Percentiles rank a stretch among this genome's conserved stretches.
phyloP scores from a whole-genome alignment of 2,888 invertebrate genomes.

The Agrochola lychnidis region DNA sequence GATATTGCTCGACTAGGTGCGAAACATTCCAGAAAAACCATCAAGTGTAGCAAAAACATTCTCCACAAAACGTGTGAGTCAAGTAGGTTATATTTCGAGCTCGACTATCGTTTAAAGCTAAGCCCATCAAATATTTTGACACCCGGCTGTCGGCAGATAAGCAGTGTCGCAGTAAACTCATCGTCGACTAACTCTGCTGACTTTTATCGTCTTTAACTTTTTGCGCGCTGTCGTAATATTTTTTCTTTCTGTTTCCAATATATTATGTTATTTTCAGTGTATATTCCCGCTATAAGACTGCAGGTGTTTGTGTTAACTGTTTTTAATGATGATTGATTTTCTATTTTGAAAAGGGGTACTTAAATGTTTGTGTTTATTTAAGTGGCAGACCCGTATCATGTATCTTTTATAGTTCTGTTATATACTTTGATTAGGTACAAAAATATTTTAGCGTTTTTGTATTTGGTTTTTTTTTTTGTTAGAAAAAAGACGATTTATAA shows the following conservation, averaged over 20 bases:
- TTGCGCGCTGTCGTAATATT: slow-evolving; percentile 68
- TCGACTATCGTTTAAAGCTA: slow-evolving; percentile 53
- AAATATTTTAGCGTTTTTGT: neutral
- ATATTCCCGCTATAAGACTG: slow-evolving; percentile 51
- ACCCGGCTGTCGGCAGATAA: slow-evolving; percentile 76
- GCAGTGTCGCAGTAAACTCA: slow-evolving; percentile 72
- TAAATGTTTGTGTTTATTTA: slow-evolving; percentile 15
- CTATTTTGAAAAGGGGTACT: slow-evolving; percentile 25
- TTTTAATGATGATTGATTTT: slow-evolving; percentile 64
- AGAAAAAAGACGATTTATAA: too few relatives aligned
- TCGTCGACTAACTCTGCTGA: slow-evolving; percentile 69
- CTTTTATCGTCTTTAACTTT: slow-evolving; percentile 74
- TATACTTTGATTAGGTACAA: neutral
- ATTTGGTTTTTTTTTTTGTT: neutral
- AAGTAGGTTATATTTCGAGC: slow-evolving; percentile 53
- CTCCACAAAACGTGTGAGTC: slow-evolving; percentile 39
- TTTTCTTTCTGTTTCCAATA: slow-evolving; percentile 63
- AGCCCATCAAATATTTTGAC: slow-evolving; percentile 78
- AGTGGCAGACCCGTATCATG: neutral
- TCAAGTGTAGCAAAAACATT: slow-evolving; percentile 45
- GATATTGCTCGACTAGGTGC: neutral
- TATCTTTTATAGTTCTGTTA: neutral
- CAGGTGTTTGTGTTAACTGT: slow-evolving; percentile 59
- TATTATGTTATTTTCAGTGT: slow-evolving; percentile 54
- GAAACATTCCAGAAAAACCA: slow-evolving; percentile 33